Conservation (phyloP, 2,113 vertebrate species). For the Siniperca knerii region DNA sequence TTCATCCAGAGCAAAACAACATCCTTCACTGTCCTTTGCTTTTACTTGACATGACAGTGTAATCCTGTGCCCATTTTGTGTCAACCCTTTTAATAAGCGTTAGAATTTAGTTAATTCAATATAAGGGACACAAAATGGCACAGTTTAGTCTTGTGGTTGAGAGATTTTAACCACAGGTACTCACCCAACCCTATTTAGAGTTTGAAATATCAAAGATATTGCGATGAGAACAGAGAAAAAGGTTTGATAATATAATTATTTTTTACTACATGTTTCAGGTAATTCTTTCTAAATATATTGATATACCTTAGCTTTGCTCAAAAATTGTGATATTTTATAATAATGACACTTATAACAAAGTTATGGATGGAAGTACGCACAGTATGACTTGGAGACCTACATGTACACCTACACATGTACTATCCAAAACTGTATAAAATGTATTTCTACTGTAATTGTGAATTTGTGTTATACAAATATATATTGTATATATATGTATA, state of each 20-base stretch:
- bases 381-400: conserved; percentile 87
- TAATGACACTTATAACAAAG: conserved; percentile 83
- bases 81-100: conserved; percentile 48
- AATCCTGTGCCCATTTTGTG: conserved; percentile 63
- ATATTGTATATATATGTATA: conserved; percentile 95
- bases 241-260: conserved; percentile 87
- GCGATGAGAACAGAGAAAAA: conserved; percentile 80
- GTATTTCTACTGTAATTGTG: conserved; percentile 99
- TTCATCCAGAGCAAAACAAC: conserved; percentile 56
- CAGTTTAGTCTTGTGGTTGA: conserved; percentile 59
- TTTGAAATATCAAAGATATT: conserved; percentile 80
- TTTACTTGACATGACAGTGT: conserved; percentile 55
- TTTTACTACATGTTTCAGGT: conserved; percentile 89
- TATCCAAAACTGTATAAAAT: conserved; percentile 92
- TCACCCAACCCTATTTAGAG: conserved; percentile 69
- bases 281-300: conserved; percentile 89
- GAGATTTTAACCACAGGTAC: conserved; percentile 52
- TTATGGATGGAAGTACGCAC: conserved; percentile 82
- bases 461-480: conserved; percentile 94
- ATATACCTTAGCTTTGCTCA: conserved; percentile 89
- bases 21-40: conserved; percentile 53
- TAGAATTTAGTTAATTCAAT: conserved; percentile 44
- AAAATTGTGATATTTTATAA: conserved; percentile 87
- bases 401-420: conserved; percentile 90
- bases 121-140: conserved; percentile 63